Evolutionary conservation across 2,113 vertebrate genomes (phyloP).

Genomic region (Aphelocoma coerulescens): DNA sequence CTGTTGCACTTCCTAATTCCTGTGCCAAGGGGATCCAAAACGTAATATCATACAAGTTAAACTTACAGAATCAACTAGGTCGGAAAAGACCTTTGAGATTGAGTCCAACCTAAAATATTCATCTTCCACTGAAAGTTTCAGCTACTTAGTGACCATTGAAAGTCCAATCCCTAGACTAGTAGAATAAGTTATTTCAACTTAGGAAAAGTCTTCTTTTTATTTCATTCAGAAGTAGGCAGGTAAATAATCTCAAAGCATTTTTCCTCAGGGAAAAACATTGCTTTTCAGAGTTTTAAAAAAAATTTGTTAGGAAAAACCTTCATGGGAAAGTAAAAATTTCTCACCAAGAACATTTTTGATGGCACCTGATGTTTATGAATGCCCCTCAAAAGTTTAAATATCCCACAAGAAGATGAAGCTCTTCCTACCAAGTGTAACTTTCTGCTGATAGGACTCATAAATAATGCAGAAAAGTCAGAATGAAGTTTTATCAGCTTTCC

Average conservation of each 20-base stretch:
- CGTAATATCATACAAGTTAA: background rate
- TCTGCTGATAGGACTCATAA: background rate
- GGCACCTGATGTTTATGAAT: background rate
- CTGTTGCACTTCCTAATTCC: background rate
- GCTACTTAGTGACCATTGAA: background rate
- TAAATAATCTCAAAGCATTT: background rate
- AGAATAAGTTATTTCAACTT: background rate
- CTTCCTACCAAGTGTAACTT: background rate
- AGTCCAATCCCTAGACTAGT: background rate
- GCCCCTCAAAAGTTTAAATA: background rate
- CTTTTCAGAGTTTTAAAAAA: background rate
- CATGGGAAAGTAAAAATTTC: background rate
- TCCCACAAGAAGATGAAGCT: background rate
- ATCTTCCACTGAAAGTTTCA: background rate
- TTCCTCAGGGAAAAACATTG: background rate
- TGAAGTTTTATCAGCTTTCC: background rate
- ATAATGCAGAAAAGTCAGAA: background rate
- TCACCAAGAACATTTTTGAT: background rate
- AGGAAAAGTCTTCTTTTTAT: background rate
- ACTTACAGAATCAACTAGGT: background rate
- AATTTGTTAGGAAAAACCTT: background rate
- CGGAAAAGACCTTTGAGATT: background rate
- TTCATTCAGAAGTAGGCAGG: background rate
- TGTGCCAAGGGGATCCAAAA: background rate
- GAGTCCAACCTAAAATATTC: background rate